Evolutionary conservation across 1,140 invertebrate species (phyloP).

Genomic region (Maconellicoccus hirsutus): DNA sequence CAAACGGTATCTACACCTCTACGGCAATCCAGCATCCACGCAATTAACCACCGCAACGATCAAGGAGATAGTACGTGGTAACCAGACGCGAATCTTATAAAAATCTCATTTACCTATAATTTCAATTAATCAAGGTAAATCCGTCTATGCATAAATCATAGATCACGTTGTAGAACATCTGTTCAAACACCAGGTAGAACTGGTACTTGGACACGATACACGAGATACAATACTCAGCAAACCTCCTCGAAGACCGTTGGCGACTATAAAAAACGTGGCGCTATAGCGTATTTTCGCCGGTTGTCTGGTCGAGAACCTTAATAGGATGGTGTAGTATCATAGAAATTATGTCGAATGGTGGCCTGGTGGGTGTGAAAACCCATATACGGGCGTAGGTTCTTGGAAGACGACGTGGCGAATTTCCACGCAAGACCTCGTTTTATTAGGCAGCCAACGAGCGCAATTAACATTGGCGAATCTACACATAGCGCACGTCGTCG

Average conservation of each 20-base stretch:
- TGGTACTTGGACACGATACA: background rate
- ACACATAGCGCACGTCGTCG: too few species aligned
- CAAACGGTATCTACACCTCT: too few species aligned
- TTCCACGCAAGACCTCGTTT: background rate
- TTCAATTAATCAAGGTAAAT: slow-evolving; percentile 1
- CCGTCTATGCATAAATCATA: background rate
- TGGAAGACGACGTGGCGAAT: background rate
- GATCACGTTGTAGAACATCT: background rate
- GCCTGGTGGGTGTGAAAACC: background rate
- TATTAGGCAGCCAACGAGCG: too few species aligned
- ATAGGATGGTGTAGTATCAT: background rate
- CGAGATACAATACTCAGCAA: background rate
- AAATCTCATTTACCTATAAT: background rate
- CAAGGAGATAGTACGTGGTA: too few species aligned
- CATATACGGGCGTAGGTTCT: background rate
- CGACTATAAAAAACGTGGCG: too few species aligned
- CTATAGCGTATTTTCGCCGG: background rate
- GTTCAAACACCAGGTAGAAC: background rate
- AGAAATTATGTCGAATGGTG: background rate
- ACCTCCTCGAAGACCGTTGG: too few species aligned
- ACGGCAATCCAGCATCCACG: too few species aligned
- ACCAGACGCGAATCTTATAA: too few species aligned
- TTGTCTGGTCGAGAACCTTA: background rate
- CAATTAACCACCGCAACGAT: too few species aligned
- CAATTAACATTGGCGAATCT: too few species aligned